phyloP scores from a whole-genome alignment of 2,888 invertebrate species.

The Zootermopsis nevadensis region DNA sequence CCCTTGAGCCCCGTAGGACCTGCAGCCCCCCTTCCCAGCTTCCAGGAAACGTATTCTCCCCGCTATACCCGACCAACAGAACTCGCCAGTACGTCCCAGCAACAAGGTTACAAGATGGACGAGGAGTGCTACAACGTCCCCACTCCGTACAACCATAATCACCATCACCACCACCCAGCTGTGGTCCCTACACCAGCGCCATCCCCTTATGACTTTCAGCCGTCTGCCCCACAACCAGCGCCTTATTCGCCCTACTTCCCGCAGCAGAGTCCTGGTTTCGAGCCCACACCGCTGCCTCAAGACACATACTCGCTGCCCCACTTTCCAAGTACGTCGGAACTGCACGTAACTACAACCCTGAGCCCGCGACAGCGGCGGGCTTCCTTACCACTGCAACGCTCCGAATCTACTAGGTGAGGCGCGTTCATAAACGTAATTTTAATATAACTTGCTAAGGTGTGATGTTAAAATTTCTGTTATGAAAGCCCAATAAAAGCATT shows the following conservation, averaged over 20 bases:
- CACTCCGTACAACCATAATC: constrained; percentile 57
- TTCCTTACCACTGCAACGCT: constrained; percentile 81
- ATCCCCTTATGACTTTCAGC: constrained; percentile 62
- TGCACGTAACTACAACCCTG: constrained; percentile 74
- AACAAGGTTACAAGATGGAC: constrained; percentile 83
- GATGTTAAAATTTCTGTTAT: too few relatives aligned
- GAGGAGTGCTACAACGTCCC: constrained; percentile 81
- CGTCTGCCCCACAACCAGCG: constrained; percentile 60
- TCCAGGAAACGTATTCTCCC: constrained; percentile 88
- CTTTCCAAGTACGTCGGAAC: constrained; percentile 74
- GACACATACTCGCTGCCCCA: constrained; percentile 79
- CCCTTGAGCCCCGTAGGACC: constrained; percentile 63
- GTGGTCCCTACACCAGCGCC: constrained; percentile 65
- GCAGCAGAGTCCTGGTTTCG: constrained; percentile 62
- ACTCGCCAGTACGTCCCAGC: constrained; percentile 39
- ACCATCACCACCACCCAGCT: constrained; percentile 57
- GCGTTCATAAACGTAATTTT: too few relatives aligned
- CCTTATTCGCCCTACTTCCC: constrained; percentile 57
- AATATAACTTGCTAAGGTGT: too few relatives aligned
- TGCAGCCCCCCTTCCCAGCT: constrained; percentile 78
- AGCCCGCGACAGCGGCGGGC: constrained; percentile 77
- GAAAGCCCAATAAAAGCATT: too few relatives aligned
- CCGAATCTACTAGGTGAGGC: constrained; percentile 78
- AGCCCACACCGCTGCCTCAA: constrained; percentile 65
- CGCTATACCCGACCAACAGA: constrained; percentile 61